A percentile compares a stretch with the other conserved stretches of the same genome.
These are phyloP conservation scores for Peromyscus aztecus DNA, from an alignment of 2,797 vertebrate genomes.

Conservation along the genomic window DNA sequence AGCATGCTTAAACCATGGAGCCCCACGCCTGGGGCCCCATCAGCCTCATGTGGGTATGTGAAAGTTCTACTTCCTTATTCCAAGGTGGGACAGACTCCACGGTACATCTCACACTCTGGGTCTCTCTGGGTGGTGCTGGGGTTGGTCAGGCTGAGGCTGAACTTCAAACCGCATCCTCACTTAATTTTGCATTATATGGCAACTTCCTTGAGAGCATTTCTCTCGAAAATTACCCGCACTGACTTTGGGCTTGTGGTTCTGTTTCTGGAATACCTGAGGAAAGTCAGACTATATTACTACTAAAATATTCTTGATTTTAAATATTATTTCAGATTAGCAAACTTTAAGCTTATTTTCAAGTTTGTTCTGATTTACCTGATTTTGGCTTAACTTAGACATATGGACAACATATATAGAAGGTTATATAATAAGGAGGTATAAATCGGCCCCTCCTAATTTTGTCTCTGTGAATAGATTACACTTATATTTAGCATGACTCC, in stretches of 20 bases:
- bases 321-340: not conserved
- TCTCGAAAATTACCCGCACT: not conserved
- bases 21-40: not conserved
- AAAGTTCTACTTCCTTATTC: not conserved
- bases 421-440: not conserved
- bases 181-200: not conserved
- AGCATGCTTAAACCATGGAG: rapidly evolving
- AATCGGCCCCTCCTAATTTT: not conserved
- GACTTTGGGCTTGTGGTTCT: not conserved
- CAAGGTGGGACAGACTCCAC: not conserved
- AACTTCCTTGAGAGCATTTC: not conserved
- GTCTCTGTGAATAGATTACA: not conserved
- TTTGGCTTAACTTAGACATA: not conserved
- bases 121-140: not conserved
- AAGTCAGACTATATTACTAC: not conserved
- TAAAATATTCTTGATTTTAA: not conserved
- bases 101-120: not conserved
- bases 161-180: not conserved
- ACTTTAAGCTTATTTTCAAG: not conserved
- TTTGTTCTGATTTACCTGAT: not conserved
- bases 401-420: not conserved
- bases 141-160: not conserved
- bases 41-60: not conserved
- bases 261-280: not conserved
- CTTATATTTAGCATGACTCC: not conserved